phyloP scores from a whole-genome alignment of 2,113 vertebrate species.

The Physeter macrocephalus region DNA sequence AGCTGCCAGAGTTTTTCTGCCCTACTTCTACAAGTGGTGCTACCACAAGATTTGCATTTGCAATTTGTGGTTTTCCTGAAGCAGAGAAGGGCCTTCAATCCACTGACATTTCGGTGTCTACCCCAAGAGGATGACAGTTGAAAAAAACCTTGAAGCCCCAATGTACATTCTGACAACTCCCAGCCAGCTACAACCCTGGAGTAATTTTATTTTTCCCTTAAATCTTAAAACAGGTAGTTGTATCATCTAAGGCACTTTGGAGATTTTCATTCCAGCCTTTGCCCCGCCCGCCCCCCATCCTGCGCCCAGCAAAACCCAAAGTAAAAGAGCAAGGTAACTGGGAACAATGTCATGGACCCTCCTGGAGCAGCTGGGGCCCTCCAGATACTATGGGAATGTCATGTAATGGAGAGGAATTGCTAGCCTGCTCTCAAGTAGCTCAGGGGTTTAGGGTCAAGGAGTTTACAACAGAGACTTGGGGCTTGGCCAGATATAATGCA shows the following conservation, averaged over 20 bases:
- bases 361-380: neutral
- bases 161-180: neutral
- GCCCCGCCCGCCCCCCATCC: accelerated
- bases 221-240: neutral
- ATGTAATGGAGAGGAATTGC: neutral
- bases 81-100: neutral
- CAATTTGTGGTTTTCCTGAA: conserved; percentile 38
- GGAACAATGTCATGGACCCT: neutral
- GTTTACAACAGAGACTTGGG: neutral
- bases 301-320: neutral
- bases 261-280: neutral
- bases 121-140: neutral
- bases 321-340: neutral
- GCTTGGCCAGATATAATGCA: neutral
- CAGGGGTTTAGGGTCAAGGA: neutral
- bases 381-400: neutral
- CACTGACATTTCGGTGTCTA: neutral
- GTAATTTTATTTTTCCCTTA: neutral
- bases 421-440: neutral
- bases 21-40: neutral
- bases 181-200: neutral
- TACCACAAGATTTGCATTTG: neutral
- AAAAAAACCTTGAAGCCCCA: neutral
- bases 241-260: neutral
- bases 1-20: neutral